These are phyloP conservation scores for Andrena praecox DNA, from an alignment of 2,888 invertebrate species.

Conservation along the genomic window DNA sequence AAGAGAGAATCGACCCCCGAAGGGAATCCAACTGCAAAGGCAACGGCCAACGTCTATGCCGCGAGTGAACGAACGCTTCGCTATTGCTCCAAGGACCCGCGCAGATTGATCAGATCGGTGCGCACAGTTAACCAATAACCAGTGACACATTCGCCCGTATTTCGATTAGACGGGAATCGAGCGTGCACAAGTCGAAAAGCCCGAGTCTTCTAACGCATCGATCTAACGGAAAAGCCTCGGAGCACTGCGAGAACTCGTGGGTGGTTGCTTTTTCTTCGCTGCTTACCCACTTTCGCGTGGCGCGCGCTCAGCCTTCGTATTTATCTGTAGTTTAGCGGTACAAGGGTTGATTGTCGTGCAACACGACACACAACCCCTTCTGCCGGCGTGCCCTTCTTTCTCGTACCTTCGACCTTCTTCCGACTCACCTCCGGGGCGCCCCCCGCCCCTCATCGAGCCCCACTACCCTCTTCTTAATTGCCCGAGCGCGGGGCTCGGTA, in stretches of 20 bases:
- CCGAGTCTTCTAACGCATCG: not conserved
- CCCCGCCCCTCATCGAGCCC: constrained; percentile 60
- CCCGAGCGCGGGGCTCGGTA: constrained; percentile 75
- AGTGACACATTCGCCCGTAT: no score
- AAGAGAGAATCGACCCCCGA: not conserved
- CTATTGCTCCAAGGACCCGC: no score
- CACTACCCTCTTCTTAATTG: constrained; percentile 78
- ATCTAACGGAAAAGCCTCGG: not conserved
- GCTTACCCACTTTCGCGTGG: constrained; percentile 62
- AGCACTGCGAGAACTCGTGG: constrained; percentile 49
- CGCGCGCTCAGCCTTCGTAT: constrained; percentile 62
- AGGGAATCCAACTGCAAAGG: no score
- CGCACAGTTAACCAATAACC: no score
- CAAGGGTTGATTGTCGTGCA: constrained; percentile 79
- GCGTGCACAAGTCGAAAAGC: not conserved
- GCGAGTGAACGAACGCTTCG: no score
- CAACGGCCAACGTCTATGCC: no score
- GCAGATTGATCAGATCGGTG: no score
- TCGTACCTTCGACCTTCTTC: constrained; percentile 72
- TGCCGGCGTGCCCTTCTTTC: constrained; percentile 58
- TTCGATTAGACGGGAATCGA: no score
- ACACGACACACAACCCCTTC: constrained; percentile 77
- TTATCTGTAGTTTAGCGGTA: constrained; percentile 75
- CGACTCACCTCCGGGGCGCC: constrained; percentile 67
- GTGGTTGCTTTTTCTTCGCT: constrained; percentile 36